Evolutionary conservation across 2,113 vertebrate genomes (phyloP), one percentile per base, ranked within the genome.

Genomic region (Rana temporaria): DNA sequence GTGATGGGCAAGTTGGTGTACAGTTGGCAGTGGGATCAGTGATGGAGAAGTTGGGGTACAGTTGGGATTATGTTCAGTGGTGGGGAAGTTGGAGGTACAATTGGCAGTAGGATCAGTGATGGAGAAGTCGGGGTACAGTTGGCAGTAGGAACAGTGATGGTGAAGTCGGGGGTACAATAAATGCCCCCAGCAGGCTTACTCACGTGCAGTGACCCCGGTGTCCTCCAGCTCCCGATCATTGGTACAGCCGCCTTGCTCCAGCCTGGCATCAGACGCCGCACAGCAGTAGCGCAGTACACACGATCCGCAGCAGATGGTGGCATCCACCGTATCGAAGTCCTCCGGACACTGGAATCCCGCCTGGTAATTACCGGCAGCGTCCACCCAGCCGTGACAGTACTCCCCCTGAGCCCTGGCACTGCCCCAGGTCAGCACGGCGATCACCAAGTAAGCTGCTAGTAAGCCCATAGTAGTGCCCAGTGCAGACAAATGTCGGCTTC

Each of bases 281-380:
- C 97, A 99, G 89, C 97, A 99, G 81, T 98, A 98, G 57, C 97
- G 95, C 85, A 98, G 91, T 4, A 94, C 87, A 90, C 97, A 99
- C 8, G 94, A 96, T 65, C 97, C 97, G 89, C 97, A 99, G 91
- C 97, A 99, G 89, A 98, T 97, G 20, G 95, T 96, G 85, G 97
- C 97, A 87, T 96, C 95, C 88, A 85, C 85, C 8, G 96, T 95
- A 88, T 99, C 97, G 88, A 97, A 96, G 90, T 95, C 95, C 93
- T 99, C 97, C 9, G 97, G 97, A 88, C 97, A 99, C 89, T 96
- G 96, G 88, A 99, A 98, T 9, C 97, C 97, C 0, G 96, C 97
- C 48, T 97, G 96, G 86, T 96, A 95, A 88, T 94, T 94, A 78
- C 96, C 97, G 70, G 91, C 94, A 69, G 85, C 81, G 91, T 96